Conservation (phyloP, 2,797 vertebrate species). For the Bradypus variegatus region DNA sequence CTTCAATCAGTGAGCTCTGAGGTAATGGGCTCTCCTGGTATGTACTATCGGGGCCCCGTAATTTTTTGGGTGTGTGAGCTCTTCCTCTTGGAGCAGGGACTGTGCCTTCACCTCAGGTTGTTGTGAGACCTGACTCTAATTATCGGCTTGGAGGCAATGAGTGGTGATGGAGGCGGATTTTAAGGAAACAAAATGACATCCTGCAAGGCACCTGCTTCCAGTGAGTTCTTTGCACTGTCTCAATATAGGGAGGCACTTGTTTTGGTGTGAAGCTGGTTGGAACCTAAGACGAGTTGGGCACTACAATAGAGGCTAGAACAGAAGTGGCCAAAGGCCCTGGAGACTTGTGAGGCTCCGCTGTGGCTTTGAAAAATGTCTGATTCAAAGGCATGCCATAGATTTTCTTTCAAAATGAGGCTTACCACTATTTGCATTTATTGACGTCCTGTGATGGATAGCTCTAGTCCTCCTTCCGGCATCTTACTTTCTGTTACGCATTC, state of each 20-base stretch:
- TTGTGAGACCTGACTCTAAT: background rate
- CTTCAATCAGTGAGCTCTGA: too few relatives aligned
- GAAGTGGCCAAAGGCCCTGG: background rate
- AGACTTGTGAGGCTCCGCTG: background rate
- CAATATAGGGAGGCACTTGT: too few relatives aligned
- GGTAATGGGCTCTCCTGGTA: too few relatives aligned
- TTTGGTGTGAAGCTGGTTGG: background rate
- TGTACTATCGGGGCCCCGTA: background rate
- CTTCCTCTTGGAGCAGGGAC: too few relatives aligned
- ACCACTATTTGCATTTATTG: conserved; percentile 55
- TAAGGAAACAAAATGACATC: too few relatives aligned
- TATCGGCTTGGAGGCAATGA: background rate
- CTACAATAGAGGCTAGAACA: background rate
- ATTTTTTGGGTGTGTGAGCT: background rate
- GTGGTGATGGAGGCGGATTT: background rate
- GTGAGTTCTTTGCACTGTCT: too few relatives aligned
- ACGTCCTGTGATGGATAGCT: conserved; percentile 47
- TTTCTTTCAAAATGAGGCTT: conserved; percentile 12
- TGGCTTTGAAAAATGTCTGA: background rate
- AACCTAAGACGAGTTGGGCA: background rate
- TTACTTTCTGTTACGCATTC: background rate
- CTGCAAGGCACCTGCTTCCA: too few relatives aligned
- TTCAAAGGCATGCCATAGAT: conserved; percentile 10
- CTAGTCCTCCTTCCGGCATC: conserved; percentile 5
- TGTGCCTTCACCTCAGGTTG: background rate